Evolutionary conservation across 2,113 vertebrate species (phyloP).

Genomic region (Cyprinodon variegatus): DNA sequence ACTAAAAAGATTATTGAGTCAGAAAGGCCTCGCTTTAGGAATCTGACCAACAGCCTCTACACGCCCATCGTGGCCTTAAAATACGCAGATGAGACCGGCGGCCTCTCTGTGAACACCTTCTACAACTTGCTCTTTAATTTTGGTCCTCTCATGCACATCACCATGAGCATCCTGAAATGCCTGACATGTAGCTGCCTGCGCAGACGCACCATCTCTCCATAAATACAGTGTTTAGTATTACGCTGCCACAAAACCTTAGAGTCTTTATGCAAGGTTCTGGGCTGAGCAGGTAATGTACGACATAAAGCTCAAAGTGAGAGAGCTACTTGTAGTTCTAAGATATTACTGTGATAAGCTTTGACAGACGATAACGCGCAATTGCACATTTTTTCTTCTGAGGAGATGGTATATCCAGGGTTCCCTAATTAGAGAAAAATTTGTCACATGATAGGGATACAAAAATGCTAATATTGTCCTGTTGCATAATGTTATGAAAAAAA

Average conservation of each 20-base stretch:
- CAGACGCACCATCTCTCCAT: conserved; percentile 79
- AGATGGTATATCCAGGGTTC: conserved; percentile 43
- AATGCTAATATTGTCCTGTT: conserved; percentile 30
- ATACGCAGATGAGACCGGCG: conserved; percentile 83
- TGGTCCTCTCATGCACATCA: conserved; percentile 83
- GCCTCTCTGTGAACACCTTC: conserved; percentile 83
- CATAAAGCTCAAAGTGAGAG: conserved; percentile 16
- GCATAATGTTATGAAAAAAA: conserved; percentile 18
- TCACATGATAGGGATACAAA: conserved; percentile 13
- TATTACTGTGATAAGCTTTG: conserved; percentile 65
- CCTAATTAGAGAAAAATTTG: conserved; percentile 29
- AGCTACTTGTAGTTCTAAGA: conserved; percentile 50
- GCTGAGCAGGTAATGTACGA: conserved; percentile 50
- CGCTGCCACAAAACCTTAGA: neutral
- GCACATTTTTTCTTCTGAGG: conserved; percentile 56
- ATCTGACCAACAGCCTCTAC: conserved; percentile 84
- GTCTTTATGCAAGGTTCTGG: conserved; percentile 22
- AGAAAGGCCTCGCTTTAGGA: conserved; percentile 80
- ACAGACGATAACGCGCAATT: conserved; percentile 60
- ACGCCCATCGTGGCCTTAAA: conserved; percentile 84
- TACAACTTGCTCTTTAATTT: conserved; percentile 86
- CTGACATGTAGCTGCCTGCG: conserved; percentile 87
- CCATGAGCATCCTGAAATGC: conserved; percentile 78
- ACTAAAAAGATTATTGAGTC: conserved; percentile 84
- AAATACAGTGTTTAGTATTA: conserved; percentile 48